Evolutionary conservation across 2,888 invertebrate species (phyloP).

Genomic region (Cepaea hortensis): DNA sequence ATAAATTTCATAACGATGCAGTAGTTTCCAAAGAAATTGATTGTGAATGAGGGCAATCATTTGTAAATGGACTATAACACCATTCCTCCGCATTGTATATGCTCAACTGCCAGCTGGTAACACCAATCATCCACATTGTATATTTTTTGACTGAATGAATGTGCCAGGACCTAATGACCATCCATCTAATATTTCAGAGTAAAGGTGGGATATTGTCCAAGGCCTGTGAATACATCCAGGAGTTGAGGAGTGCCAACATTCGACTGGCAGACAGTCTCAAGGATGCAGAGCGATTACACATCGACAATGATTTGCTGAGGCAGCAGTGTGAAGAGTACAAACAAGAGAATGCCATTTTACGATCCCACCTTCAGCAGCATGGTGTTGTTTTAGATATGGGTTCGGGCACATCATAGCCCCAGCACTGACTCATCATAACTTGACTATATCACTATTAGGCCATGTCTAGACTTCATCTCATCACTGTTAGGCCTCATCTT

Average conservation of each 20-base stretch:
- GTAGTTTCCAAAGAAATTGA: no score
- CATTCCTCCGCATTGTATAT: no score
- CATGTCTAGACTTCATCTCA: no score
- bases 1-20: no score
- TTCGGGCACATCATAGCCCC: conserved; percentile 6
- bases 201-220: conserved; percentile 96
- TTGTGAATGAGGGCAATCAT: no score
- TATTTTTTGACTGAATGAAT: no score
- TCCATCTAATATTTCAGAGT: conserved; percentile 80
- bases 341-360: conserved; percentile 85
- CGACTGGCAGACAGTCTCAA: conserved; percentile 82
- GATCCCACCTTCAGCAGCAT: conserved; percentile 82
- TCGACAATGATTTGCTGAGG: conserved; percentile 84
- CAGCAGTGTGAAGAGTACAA: conserved; percentile 85
- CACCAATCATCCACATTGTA: no score
- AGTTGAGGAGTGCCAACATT: conserved; percentile 87
- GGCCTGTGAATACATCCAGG: conserved; percentile 94
- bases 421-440: background rate
- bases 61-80: no score
- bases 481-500: no score
- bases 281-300: conserved; percentile 85
- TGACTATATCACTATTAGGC: no score
- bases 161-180: no score
- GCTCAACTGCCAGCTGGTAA: no score
- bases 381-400: conserved; percentile 77